phyloP scores from a whole-genome alignment of 2,797 vertebrate genomes.

The Streptopelia turtur region DNA sequence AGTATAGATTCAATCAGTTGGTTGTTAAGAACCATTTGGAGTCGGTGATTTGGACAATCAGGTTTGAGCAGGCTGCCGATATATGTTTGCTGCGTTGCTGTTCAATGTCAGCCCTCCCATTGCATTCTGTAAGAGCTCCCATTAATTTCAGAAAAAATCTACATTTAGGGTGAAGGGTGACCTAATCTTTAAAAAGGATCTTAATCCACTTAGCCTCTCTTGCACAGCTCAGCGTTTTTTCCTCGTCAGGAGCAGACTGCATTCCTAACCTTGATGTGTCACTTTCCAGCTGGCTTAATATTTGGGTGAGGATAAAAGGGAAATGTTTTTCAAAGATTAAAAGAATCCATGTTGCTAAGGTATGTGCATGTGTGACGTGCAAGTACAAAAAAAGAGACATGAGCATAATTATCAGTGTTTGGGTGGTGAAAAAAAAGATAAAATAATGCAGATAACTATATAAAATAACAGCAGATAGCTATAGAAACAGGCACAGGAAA shows the following conservation, averaged over 20 bases:
- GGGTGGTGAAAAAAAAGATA: conserved; percentile 21
- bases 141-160: conserved; percentile 53
- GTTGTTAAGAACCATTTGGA: not conserved
- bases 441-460: not conserved
- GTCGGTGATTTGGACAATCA: not conserved
- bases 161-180: conserved; percentile 35
- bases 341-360: conserved; percentile 10
- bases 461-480: not conserved
- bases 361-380: not conserved
- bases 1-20: not conserved
- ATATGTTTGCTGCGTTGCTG: not conserved
- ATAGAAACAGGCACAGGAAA: conserved; percentile 9
- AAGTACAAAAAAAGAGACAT: not conserved
- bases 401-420: not conserved
- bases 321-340: conserved; percentile 47
- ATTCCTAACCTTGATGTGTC: conserved; percentile 68
- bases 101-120: not conserved
- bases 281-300: conserved; percentile 63
- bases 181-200: conserved; percentile 64
- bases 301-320: conserved; percentile 48
- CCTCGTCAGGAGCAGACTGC: conserved; percentile 53
- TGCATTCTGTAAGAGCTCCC: not conserved
- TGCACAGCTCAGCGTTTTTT: conserved; percentile 60
- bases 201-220: conserved; percentile 59
- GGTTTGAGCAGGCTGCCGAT: not conserved